phyloP scores from a whole-genome alignment of 2,888 invertebrate genomes.

The Ceriagrion tenellum region DNA sequence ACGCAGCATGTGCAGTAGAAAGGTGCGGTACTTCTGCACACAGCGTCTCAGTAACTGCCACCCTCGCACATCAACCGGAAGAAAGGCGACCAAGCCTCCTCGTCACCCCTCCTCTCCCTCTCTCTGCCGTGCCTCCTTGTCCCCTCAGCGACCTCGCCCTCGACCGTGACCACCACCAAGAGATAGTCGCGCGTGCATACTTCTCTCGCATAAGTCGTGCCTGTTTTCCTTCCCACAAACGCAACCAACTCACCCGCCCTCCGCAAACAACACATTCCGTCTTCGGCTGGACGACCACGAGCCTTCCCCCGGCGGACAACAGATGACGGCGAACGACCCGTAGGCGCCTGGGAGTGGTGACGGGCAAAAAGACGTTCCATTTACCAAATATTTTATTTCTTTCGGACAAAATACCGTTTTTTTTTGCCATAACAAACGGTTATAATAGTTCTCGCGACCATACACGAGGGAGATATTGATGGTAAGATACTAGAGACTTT shows the following conservation, averaged over 20 bases:
- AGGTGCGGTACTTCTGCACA: too few species aligned
- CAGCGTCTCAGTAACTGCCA: neutral
- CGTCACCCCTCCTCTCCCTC: neutral
- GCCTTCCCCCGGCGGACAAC: neutral
- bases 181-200: neutral
- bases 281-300: neutral
- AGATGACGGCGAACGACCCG: slow-evolving; percentile 30
- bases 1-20: too few species aligned
- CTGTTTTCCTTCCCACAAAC: neutral
- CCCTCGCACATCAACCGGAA: neutral
- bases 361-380: too few species aligned
- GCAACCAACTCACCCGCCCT: neutral
- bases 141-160: neutral
- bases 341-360: too few species aligned
- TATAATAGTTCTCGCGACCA: too few species aligned
- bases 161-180: slow-evolving; percentile 5
- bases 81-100: neutral
- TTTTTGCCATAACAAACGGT: too few species aligned
- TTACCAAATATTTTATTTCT: too few species aligned
- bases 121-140: neutral
- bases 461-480: too few species aligned
- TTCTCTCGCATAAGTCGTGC: neutral
- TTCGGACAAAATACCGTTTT: too few species aligned
- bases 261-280: neutral
- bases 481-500: too few species aligned